These are phyloP conservation scores for Lithophane semibrunnea DNA, from an alignment of 2,888 invertebrate species.

Conservation along the genomic window DNA sequence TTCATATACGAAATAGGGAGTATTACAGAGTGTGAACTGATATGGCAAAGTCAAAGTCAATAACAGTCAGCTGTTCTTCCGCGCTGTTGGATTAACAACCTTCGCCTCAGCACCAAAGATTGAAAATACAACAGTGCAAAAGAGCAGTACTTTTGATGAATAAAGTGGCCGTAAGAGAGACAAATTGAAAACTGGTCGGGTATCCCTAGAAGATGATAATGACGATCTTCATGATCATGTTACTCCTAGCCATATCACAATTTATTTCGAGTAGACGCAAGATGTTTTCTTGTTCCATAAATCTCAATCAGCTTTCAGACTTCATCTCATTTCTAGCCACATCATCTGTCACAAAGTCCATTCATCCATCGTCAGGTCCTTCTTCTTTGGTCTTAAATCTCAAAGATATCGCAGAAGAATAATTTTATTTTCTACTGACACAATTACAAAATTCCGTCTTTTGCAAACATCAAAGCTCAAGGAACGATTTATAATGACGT, in stretches of 20 bases:
- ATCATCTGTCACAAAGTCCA: background rate
- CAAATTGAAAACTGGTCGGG: too few relatives aligned
- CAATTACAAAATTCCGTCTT: slow-evolving; percentile 7
- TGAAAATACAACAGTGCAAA: too few relatives aligned
- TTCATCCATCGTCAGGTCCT: background rate
- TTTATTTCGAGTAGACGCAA: background rate
- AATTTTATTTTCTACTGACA: slow-evolving; percentile 20
- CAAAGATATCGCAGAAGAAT: background rate
- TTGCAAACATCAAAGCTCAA: slow-evolving; percentile 46
- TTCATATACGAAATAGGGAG: too few relatives aligned
- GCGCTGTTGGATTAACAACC: too few relatives aligned
- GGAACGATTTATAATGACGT: slow-evolving; percentile 26
- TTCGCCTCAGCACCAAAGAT: too few relatives aligned
- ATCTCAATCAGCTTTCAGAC: background rate
- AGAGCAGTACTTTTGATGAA: too few relatives aligned
- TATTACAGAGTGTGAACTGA: background rate
- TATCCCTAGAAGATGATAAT: too few relatives aligned
- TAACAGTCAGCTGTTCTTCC: too few relatives aligned
- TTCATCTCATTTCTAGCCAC: background rate
- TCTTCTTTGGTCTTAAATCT: background rate
- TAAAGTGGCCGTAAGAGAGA: too few relatives aligned
- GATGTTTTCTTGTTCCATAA: too few relatives aligned
- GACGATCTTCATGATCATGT: background rate
- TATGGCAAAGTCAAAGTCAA: too few relatives aligned
- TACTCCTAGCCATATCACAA: fast-evolving